A percentile compares a stretch with the other conserved stretches of the same genome.
Evolutionary conservation across 2,797 vertebrate genomes (phyloP).

Genomic region (Trachurus trachurus): DNA sequence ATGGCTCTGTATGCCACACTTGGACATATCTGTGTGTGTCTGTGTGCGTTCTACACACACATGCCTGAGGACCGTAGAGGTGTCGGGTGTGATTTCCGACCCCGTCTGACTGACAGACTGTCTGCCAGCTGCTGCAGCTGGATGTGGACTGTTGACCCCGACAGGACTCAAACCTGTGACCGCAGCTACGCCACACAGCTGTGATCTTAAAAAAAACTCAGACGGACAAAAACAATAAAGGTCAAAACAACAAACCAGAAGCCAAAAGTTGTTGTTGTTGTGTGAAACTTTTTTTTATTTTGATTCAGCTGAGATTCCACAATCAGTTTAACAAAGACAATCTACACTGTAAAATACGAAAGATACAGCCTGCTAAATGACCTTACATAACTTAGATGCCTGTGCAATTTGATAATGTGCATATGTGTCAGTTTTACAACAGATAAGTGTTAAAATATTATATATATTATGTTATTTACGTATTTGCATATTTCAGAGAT

Average conservation of each 20-base stretch:
- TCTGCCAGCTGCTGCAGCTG: slow-evolving; percentile 46
- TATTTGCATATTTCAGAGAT: no score
- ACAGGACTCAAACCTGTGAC: slow-evolving; percentile 42
- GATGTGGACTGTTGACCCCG: slow-evolving; percentile 31
- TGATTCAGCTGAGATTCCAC: no score
- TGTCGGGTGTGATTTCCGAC: slow-evolving; percentile 53
- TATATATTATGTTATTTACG: no score
- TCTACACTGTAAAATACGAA: no score
- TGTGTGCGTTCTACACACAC: background rate
- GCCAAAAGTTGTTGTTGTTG: background rate
- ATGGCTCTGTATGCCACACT: no score
- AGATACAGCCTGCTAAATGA: no score
- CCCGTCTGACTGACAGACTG: slow-evolving; percentile 24
- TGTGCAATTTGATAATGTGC: no score
- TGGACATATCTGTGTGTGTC: background rate
- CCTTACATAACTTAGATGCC: no score
- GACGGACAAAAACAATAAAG: background rate
- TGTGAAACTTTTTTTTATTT: background rate
- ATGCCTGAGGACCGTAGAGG: slow-evolving; percentile 25
- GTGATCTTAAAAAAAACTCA: slow-evolving; percentile 32
- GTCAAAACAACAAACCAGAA: background rate
- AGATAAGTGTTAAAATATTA: no score
- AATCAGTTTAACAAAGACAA: no score
- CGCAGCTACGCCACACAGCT: slow-evolving; percentile 46
- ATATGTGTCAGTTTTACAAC: no score